Evolutionary conservation across 2,113 vertebrate genomes (phyloP).

Genomic region (Nothobranchius furzeri): DNA sequence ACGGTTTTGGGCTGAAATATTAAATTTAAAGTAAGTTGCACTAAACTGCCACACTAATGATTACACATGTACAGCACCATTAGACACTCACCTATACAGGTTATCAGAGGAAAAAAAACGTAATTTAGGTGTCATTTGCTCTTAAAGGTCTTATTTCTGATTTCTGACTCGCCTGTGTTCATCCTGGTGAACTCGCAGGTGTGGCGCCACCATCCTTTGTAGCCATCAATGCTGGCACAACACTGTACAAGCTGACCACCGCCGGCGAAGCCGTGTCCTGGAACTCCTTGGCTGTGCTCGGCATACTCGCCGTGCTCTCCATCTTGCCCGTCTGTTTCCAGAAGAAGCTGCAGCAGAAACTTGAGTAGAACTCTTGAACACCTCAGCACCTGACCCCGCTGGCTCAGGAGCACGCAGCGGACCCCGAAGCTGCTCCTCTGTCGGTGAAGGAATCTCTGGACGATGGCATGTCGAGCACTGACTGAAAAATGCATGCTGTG

Average conservation of each 20-base stretch:
- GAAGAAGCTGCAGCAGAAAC: slow-evolving; percentile 94
- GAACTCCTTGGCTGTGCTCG: slow-evolving; percentile 94
- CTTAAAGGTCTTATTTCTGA: too few relatives aligned
- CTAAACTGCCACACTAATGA: too few relatives aligned
- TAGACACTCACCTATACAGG: too few relatives aligned
- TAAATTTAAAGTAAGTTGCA: too few relatives aligned
- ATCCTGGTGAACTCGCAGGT: slow-evolving; percentile 73
- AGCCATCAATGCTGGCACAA: slow-evolving; percentile 97
- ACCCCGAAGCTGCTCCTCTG: slow-evolving; percentile 28
- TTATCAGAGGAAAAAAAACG: too few relatives aligned
- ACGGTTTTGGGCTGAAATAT: too few relatives aligned
- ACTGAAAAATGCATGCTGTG: slow-evolving; percentile 49
- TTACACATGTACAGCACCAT: too few relatives aligned
- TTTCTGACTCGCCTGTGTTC: slow-evolving; percentile 20
- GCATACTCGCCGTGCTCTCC: slow-evolving; percentile 90
- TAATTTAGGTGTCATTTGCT: too few relatives aligned
- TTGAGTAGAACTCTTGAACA: slow-evolving; percentile 80
- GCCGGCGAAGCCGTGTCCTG: slow-evolving; percentile 98
- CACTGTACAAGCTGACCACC: slow-evolving; percentile 95
- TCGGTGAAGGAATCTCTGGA: slow-evolving; percentile 15
- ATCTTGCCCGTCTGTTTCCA: slow-evolving; percentile 94
- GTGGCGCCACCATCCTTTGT: slow-evolving; percentile 98
- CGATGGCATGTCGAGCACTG: slow-evolving; percentile 6
- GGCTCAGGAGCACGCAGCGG: slow-evolving; percentile 77
- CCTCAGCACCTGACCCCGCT: slow-evolving; percentile 38